A percentile compares a stretch with the other conserved stretches of the same genome.
These are phyloP conservation scores for Magallana nippona DNA, from an alignment of 2,888 invertebrate genomes.

Conservation along the genomic window DNA sequence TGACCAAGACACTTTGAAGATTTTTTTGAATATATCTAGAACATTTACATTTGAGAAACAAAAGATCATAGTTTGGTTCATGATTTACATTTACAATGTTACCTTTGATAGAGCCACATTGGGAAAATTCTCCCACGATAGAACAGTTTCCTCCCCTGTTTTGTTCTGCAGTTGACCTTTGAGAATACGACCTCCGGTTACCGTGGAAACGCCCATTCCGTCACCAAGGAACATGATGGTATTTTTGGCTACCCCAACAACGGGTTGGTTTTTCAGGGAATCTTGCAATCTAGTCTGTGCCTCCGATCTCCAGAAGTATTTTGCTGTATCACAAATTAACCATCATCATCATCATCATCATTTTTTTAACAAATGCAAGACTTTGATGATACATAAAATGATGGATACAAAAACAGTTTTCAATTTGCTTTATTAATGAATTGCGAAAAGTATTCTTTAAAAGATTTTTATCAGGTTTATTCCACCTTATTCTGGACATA, in stretches of 20 bases:
- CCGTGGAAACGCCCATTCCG: conserved; percentile 82
- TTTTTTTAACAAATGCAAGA: too few species aligned
- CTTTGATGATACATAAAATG: too few species aligned
- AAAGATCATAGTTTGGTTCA: too few species aligned
- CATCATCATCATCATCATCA: too few species aligned
- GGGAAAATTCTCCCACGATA: conserved; percentile 87
- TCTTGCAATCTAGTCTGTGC: conserved; percentile 81
- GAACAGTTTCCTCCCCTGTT: conserved; percentile 84
- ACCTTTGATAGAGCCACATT: conserved; percentile 87
- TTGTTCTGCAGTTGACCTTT: conserved; percentile 69
- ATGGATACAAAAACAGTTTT: too few species aligned
- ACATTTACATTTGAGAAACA: background rate
- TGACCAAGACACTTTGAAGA: too few species aligned
- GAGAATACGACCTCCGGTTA: conserved; percentile 72
- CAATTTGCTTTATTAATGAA: too few species aligned
- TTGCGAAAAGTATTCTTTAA: too few species aligned
- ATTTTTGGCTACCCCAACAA: conserved; percentile 73
- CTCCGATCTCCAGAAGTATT: conserved; percentile 79
- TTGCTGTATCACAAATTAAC: conserved; percentile 34
- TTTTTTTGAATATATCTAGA: too few species aligned
- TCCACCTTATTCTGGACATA: too few species aligned
- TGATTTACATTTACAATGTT: background rate
- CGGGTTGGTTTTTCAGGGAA: conserved; percentile 83
- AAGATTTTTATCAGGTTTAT: too few species aligned
- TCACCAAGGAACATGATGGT: conserved; percentile 77